Percentiles rank a stretch among this genome's conserved stretches.
Conservation (phyloP, 2,797 vertebrate species). For the Morus bassanus region DNA sequence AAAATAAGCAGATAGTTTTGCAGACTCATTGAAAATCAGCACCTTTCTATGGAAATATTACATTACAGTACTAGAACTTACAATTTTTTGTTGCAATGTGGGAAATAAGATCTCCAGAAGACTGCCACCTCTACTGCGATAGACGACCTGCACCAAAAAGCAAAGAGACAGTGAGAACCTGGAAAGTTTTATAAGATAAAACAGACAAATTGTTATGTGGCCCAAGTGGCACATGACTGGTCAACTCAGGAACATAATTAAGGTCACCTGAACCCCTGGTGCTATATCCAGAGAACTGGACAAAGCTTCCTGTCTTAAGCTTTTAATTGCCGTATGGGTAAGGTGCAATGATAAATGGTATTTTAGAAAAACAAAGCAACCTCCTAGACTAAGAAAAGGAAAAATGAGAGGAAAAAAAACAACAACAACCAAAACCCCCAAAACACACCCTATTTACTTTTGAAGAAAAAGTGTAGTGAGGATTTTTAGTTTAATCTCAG, state of each 20-base stretch:
- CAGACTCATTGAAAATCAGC: background rate
- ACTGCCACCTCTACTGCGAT: accelerated
- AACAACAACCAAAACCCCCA: background rate
- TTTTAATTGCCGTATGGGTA: background rate
- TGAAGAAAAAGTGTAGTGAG: background rate
- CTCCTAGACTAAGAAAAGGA: background rate
- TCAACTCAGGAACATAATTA: background rate
- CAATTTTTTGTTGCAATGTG: background rate
- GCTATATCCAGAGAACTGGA: background rate
- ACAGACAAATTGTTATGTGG: background rate
- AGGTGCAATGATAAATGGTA: background rate
- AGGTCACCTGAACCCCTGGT: background rate
- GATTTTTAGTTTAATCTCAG: background rate
- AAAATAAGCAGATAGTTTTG: background rate
- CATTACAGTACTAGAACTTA: background rate
- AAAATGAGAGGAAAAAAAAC: background rate
- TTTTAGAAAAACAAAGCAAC: background rate
- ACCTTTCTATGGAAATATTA: background rate
- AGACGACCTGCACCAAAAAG: background rate
- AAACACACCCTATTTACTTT: background rate
- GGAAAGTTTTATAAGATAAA: background rate
- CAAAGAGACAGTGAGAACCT: background rate
- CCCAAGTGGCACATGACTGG: background rate
- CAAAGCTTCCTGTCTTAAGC: background rate
- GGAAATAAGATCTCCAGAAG: background rate